phyloP scores from a whole-genome alignment of 2,888 invertebrate species.

The Cheilosia vulpina region DNA sequence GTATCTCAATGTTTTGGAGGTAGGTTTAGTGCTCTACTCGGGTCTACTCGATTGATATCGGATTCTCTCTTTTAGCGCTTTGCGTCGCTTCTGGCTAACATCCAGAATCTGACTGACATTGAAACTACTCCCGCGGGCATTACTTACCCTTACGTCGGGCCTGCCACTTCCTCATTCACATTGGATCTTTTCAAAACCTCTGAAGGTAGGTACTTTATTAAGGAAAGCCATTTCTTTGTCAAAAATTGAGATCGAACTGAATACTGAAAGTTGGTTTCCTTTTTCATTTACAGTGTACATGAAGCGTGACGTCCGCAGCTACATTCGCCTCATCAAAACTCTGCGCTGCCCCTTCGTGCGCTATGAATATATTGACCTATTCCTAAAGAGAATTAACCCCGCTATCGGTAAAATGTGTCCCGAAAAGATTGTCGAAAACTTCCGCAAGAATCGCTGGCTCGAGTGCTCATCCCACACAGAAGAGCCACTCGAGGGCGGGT shows the following conservation, averaged over 20 bases:
- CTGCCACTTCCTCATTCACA: conserved; percentile 78
- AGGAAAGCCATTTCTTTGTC: no score
- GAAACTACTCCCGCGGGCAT: conserved; percentile 77
- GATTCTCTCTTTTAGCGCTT: conserved; percentile 77
- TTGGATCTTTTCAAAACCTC: conserved; percentile 79
- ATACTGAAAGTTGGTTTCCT: no score
- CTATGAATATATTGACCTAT: conserved; percentile 80
- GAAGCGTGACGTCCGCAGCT: conserved; percentile 76
- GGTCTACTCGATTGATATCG: background rate
- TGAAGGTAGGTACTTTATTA: conserved; percentile 76
- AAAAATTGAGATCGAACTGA: no score
- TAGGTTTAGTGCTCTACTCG: conserved; percentile 56
- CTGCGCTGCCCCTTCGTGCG: conserved; percentile 80
- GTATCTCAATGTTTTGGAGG: conserved; percentile 79
- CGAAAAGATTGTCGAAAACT: conserved; percentile 79
- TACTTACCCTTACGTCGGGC: conserved; percentile 79
- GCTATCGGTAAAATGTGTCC: conserved; percentile 76
- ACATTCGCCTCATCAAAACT: conserved; percentile 78
- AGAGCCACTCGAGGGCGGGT: conserved; percentile 63
- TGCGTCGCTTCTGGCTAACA: conserved; percentile 79
- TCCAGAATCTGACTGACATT: conserved; percentile 80
- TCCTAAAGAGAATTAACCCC: conserved; percentile 76
- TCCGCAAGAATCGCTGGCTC: conserved; percentile 79
- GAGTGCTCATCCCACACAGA: conserved; percentile 77
- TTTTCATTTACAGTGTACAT: conserved; percentile 32